Conservation (phyloP, 2,113 vertebrate species). For the Pomatostomus ruficeps region DNA sequence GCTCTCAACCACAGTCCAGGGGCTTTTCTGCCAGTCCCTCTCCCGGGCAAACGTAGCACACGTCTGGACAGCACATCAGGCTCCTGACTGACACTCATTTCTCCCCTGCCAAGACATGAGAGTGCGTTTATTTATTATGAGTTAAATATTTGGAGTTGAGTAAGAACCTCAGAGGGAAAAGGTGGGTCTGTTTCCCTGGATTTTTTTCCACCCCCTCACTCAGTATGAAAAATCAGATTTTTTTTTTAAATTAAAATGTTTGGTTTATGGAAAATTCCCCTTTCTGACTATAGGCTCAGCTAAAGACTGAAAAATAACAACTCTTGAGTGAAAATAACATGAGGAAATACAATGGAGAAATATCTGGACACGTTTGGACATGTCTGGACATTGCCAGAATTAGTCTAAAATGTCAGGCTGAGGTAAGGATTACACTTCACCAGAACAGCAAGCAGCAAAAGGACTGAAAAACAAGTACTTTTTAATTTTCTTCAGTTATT, state of each 20-base stretch:
- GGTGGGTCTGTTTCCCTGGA: neutral
- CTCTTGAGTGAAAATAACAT: neutral
- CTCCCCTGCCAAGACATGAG: neutral
- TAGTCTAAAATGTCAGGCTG: neutral
- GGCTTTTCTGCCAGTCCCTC: neutral
- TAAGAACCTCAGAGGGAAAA: constrained; percentile 35
- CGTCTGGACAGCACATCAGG: neutral
- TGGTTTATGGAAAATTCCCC: neutral
- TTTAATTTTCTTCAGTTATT: neutral
- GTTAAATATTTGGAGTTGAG: constrained; percentile 21
- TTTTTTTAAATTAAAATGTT: neutral
- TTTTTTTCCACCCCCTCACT: neutral
- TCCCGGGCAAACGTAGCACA: neutral
- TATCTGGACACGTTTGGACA: neutral
- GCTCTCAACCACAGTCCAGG: neutral
- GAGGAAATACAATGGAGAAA: constrained; percentile 9
- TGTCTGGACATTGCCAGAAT: neutral
- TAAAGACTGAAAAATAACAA: neutral
- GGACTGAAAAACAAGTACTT: neutral
- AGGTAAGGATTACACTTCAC: neutral
- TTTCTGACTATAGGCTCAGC: neutral
- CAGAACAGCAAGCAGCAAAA: neutral
- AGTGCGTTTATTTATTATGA: constrained; percentile 5
- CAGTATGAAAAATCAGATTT: neutral
- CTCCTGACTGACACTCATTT: neutral